These are phyloP conservation scores for Apostichopus leukothele DNA, from an alignment of 53 echinoderm and acorn worm genomes.

Conservation along the genomic window DNA sequence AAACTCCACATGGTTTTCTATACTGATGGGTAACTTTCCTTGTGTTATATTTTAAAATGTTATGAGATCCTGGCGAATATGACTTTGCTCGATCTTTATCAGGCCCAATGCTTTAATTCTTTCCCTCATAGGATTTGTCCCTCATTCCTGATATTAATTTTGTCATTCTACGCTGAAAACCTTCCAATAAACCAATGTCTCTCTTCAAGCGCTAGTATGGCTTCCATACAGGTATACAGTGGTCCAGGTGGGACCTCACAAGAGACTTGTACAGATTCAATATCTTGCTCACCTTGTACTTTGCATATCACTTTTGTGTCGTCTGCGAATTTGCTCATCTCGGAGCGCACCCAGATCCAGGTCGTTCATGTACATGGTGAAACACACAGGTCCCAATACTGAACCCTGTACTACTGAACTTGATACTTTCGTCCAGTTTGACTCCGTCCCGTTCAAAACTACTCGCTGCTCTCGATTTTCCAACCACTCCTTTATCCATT, in stretches of 20 bases:
- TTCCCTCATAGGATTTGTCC: not conserved
- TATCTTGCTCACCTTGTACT: too few species aligned
- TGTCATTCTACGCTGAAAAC: not conserved
- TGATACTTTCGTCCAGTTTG: not conserved
- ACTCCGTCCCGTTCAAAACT: not conserved
- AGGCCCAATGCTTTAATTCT: not conserved
- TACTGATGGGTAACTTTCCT: too few species aligned
- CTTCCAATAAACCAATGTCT: not conserved
- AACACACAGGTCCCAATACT: not conserved
- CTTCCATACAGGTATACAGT: too few species aligned
- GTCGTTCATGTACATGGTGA: not conserved
- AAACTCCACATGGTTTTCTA: not conserved
- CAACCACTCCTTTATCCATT: not conserved
- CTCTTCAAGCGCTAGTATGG: too few species aligned
- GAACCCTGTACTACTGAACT: not conserved
- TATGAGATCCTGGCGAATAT: too few species aligned
- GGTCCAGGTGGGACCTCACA: too few species aligned
- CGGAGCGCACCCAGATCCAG: not conserved
- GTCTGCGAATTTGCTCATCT: not conserved
- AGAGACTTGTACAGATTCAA: too few species aligned
- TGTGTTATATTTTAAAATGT: too few species aligned
- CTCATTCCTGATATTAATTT: constrained; percentile 25
- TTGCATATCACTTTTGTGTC: not conserved
- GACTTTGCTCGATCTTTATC: too few species aligned
- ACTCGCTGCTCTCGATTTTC: not conserved